phyloP scores from a whole-genome alignment of 2,888 invertebrate species.

The Trissoscelio sp. region DNA sequence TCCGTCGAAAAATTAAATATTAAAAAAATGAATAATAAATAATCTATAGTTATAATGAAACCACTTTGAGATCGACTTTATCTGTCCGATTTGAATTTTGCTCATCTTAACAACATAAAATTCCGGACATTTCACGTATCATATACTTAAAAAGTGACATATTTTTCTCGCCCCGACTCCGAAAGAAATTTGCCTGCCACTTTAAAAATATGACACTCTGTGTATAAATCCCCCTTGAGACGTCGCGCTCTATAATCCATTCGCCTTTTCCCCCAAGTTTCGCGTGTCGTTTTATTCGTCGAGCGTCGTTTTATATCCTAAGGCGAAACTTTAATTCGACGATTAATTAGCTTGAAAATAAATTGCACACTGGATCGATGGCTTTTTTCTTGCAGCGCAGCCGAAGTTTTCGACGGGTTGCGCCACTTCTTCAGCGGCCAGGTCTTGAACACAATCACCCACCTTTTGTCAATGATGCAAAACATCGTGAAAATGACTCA shows the following conservation, averaged over 20 bases:
- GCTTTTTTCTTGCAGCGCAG: conserved; percentile 74
- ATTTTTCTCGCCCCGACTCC: conserved; percentile 21
- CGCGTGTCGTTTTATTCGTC: conserved; percentile 11
- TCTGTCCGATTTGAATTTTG: too few relatives aligned
- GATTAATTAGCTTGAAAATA: conserved; percentile 24
- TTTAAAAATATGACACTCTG: conserved; percentile 45
- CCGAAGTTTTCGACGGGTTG: conserved; percentile 75
- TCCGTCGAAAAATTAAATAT: too few relatives aligned
- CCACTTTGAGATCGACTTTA: too few relatives aligned
- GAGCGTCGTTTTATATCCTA: background rate
- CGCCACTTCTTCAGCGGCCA: conserved; percentile 73
- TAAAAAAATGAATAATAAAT: too few relatives aligned
- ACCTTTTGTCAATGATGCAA: conserved; percentile 74
- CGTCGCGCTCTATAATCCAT: conserved; percentile 39
- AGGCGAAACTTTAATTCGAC: conserved; percentile 30
- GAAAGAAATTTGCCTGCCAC: conserved; percentile 44
- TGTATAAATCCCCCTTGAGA: conserved; percentile 33
- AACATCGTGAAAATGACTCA: conserved; percentile 74
- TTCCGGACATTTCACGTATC: conserved; percentile 17
- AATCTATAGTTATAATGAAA: too few relatives aligned
- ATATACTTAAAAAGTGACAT: conserved; percentile 25
- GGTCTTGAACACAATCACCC: conserved; percentile 75
- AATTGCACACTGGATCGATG: conserved; percentile 24
- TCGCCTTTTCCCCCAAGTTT: conserved; percentile 17
- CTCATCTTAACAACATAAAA: conserved; percentile 1